A percentile compares a stretch with the other conserved stretches of the same genome.
phyloP scores from a whole-genome alignment of 2,888 invertebrate species.

The Deilephila elpenor region DNA sequence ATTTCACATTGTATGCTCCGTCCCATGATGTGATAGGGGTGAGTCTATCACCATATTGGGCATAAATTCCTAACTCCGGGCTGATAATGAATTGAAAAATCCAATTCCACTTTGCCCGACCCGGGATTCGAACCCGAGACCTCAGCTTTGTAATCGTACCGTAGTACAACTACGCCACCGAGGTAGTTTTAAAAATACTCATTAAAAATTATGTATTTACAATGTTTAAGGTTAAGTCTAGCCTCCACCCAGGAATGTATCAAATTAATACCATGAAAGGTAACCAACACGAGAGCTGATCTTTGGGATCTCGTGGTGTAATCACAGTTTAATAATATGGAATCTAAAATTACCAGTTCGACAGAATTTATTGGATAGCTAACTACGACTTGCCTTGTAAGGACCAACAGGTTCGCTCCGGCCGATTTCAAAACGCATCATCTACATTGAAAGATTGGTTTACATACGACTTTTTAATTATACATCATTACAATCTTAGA shows the following conservation, averaged over 20 bases:
- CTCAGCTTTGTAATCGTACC: no score
- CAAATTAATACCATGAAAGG: slow-evolving; percentile 3
- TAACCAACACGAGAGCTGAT: slow-evolving; percentile 1
- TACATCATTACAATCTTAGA: neutral
- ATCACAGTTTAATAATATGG: slow-evolving; percentile 21
- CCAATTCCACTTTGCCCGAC: no score
- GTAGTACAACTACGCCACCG: no score
- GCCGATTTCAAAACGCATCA: slow-evolving; percentile 9
- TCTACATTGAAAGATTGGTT: neutral
- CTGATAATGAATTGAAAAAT: no score
- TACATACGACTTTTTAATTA: neutral
- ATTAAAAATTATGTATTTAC: neutral
- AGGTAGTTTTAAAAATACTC: neutral
- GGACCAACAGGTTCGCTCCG: slow-evolving; percentile 4
- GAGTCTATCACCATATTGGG: no score
- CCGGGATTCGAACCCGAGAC: no score
- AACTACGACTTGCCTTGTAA: slow-evolving; percentile 1
- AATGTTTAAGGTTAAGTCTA: neutral
- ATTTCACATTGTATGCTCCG: no score
- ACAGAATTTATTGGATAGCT: slow-evolving; percentile 20
- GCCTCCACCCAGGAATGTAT: neutral
- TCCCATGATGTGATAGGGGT: no score
- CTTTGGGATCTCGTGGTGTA: slow-evolving; percentile 20
- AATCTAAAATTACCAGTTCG: slow-evolving; percentile 24
- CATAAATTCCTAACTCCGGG: no score